Base-by-base conservation (phyloP, 2,888 invertebrate genomes). In the Tipula unca region DNA sequence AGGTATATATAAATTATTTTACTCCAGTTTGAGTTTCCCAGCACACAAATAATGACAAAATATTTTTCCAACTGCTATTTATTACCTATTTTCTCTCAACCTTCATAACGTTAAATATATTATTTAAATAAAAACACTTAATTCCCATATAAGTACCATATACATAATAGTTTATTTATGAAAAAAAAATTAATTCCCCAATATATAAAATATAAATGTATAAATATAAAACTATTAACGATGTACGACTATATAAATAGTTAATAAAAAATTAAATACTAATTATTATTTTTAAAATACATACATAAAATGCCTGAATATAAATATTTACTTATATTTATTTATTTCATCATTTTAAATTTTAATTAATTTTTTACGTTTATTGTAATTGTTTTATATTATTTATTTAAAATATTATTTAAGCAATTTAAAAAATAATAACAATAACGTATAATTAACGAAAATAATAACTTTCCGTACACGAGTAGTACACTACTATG, bases 381-480 rank as follows among this genome's bases (percentile, higher is more conserved):
- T 69, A n/a, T 69, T 25, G 10, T 69, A 69, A 69, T 69, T 69
- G 69, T 69, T 69, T 69, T 69, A 13, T 69, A 69, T 69, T 69
- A 69, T 69, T 69, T 69, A 69, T 69, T 69, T 69, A 69, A 69
- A 69, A 69, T 69, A 69, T 69, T 69, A 69, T 69, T 69, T 69
- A 69, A 69, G 69, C 69, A 69, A 69, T 69, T 69, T 25, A 69
- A 69, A 69, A 69, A 69, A 69, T 69, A 25, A 69, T 69, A 69
- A 69, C 69, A 69, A 48, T 48, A 48, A 48, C 14, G 48, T n/a
- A 48, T 48, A 48, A 69, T 69, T 69, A 69, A 69, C 69, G 13
- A 69, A 69, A 69, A 69, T 69, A 69, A 69, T 69, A 69, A 25
- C 48, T 48, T 32, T 32, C 32, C 25, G 69, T 69, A 2, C n/a